These are phyloP conservation scores for Rhorus exstirpatorius DNA, from an alignment of 2,888 invertebrate genomes.

Conservation along the genomic window DNA sequence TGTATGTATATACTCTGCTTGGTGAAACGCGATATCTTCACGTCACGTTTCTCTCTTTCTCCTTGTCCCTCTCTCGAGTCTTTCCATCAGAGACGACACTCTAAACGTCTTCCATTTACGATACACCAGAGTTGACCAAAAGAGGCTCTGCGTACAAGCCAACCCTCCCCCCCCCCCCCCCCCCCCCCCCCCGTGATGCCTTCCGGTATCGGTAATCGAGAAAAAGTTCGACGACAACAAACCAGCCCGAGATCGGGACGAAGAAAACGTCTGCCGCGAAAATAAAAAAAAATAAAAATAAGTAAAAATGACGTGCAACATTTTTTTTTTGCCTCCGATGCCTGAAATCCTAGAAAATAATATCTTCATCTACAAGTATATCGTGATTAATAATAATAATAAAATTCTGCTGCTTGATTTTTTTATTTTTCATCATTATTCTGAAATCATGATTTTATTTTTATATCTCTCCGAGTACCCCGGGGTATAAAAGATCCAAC, in stretches of 20 bases:
- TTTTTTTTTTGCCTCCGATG: too few species aligned
- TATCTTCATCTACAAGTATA: too few species aligned
- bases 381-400: too few species aligned
- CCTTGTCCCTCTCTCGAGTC: constrained; percentile 14
- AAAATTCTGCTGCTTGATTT: too few species aligned
- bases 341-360: too few species aligned
- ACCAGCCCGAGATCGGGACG: not conserved
- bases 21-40: constrained; percentile 43
- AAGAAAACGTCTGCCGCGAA: not conserved
- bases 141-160: constrained; percentile 43
- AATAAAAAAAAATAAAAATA: too few species aligned
- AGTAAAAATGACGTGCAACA: too few species aligned
- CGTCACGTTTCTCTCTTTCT: constrained; percentile 25
- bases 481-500: too few species aligned
- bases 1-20: too few species aligned
- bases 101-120: constrained; percentile 48
- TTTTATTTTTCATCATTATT: not conserved
- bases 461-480: not conserved
- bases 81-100: constrained; percentile 20
- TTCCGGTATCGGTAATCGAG: constrained; percentile 17
- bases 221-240: constrained; percentile 15
- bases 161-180: too few species aligned
- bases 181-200: too few species aligned
- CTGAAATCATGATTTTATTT: not conserved
- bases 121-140: constrained; percentile 35